Evolutionary conservation across 2,888 invertebrate genomes (phyloP), one percentile per base, ranked within the genome.

Genomic region (Trimorus sp.): DNA sequence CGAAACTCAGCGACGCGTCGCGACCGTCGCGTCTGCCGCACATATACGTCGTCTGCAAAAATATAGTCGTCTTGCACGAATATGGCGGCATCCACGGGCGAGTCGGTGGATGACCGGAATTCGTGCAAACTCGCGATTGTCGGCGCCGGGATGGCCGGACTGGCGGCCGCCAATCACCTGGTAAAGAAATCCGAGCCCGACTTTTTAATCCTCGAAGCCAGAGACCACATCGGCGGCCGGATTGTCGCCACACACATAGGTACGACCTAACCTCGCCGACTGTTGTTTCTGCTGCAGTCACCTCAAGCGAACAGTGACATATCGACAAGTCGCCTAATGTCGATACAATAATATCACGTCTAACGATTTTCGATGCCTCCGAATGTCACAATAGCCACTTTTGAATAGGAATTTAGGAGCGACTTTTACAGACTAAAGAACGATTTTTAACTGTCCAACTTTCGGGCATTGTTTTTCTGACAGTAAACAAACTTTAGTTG

Each of bases 131-230:
- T 97, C 85, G 92, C 97, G 86, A 97, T 97, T 88, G 94, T 97
- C 87, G 97, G 97, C 60, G 97, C 95, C 86, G 97, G 97, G 83
- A 95, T 96, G 93, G 96, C 97, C 82, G 97, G 97, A 56, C 92
- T 97, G 66, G 95, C 97, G 60, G 97, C 97, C 73, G 97, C 97
- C 65, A 96, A 96, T 93, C 95, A 96, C 91, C 93, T 97, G 84
- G 91, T 95, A 12, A 96, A 96, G 92, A 96, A 96, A 93, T 95
- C 95, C 79, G 95, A 95, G 92, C 94, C 94, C 83, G 95, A 97
- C 92, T 97, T 96, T 92, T 93, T 95, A 90, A 94, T 97, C 88
- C 92, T 97, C 86, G 97, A 97, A 93, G 96, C 96, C 78, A 94
- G 97, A 89, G 94, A 94, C 89, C 94, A 96, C 80, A 94, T 97